Evolutionary conservation across 2,797 vertebrate species (phyloP).

Genomic region (Trematomus bernacchii): DNA sequence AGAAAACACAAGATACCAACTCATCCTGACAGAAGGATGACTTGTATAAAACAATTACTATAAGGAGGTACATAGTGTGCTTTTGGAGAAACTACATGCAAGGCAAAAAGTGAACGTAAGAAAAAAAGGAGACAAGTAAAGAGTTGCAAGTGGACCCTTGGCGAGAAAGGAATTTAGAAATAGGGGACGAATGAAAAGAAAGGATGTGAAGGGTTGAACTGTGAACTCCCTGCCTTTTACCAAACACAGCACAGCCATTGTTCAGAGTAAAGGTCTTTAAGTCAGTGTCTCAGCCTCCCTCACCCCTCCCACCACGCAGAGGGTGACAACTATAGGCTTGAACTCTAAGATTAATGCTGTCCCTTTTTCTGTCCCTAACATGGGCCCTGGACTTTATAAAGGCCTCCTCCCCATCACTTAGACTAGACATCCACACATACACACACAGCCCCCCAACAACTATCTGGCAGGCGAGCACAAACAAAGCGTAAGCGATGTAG

Average conservation of each 20-base stretch:
- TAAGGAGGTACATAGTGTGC: conserved; percentile 8
- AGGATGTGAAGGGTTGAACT: conserved; percentile 55
- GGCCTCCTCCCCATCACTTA: conserved; percentile 87
- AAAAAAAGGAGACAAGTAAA: not conserved
- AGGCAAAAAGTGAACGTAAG: not conserved
- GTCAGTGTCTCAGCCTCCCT: conserved; percentile 56
- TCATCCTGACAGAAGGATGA: not conserved
- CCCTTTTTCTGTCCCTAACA: conserved; percentile 77
- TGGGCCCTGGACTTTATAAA: conserved; percentile 81
- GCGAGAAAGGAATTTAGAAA: conserved; percentile 17
- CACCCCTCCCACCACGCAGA: conserved; percentile 50
- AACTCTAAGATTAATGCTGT: conserved; percentile 87
- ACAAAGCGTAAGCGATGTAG: conserved; percentile 70
- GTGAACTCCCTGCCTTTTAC: conserved; percentile 53
- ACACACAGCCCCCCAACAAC: conserved; percentile 52
- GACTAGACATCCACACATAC: conserved; percentile 66
- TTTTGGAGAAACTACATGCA: not conserved
- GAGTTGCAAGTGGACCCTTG: conserved; percentile 24
- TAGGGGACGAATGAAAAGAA: conserved; percentile 39
- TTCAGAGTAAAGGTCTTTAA: conserved; percentile 64
- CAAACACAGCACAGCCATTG: conserved; percentile 70
- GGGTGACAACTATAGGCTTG: conserved; percentile 86
- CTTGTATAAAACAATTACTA: not conserved
- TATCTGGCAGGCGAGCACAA: conserved; percentile 71
- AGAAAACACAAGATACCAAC: not conserved